Conservation (phyloP, 2,797 vertebrate species). For the Epinephelus coioides region DNA sequence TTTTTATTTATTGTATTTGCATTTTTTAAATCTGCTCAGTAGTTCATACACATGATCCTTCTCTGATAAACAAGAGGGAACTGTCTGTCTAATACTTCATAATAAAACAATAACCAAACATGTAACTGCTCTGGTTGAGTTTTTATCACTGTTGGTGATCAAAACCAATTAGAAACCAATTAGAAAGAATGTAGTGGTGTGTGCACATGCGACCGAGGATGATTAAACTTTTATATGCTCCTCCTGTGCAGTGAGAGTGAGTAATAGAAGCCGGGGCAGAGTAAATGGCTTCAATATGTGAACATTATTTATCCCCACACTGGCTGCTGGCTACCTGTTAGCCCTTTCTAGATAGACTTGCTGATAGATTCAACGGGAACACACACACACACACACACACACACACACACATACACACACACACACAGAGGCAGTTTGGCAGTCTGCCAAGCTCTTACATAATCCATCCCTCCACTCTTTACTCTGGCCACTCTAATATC, state of each 20-base stretch:
- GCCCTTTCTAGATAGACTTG: slow-evolving; percentile 68
- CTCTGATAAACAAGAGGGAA: slow-evolving; percentile 3
- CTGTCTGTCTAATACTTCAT: neutral
- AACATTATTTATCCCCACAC: slow-evolving; percentile 75
- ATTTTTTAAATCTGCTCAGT: neutral
- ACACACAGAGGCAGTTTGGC: slow-evolving; percentile 50
- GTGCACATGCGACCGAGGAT: slow-evolving; percentile 56
- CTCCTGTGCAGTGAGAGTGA: slow-evolving; percentile 72
- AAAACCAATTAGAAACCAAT: slow-evolving; percentile 70
- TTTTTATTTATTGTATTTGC: neutral
- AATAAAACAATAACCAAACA: slow-evolving; percentile 28
- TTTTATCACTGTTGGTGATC: slow-evolving; percentile 34
- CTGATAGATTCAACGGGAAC: slow-evolving; percentile 63
- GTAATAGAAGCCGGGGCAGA: slow-evolving; percentile 64
- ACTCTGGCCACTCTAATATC: slow-evolving; percentile 52
- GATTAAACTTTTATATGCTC: slow-evolving; percentile 75
- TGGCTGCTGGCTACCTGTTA: slow-evolving; percentile 79
- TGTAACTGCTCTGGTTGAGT: slow-evolving; percentile 2
- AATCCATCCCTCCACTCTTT: slow-evolving; percentile 75
- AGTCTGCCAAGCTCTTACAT: slow-evolving; percentile 76
- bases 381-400: slow-evolving; percentile 35
- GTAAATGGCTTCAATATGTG: slow-evolving; percentile 81
- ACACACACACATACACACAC: slow-evolving; percentile 33
- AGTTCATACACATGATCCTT: neutral
- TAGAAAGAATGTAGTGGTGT: slow-evolving; percentile 54